Evolutionary conservation across 2,888 invertebrate species (phyloP), one percentile per base, ranked within the genome.

Genomic region (Ormia ochracea): DNA sequence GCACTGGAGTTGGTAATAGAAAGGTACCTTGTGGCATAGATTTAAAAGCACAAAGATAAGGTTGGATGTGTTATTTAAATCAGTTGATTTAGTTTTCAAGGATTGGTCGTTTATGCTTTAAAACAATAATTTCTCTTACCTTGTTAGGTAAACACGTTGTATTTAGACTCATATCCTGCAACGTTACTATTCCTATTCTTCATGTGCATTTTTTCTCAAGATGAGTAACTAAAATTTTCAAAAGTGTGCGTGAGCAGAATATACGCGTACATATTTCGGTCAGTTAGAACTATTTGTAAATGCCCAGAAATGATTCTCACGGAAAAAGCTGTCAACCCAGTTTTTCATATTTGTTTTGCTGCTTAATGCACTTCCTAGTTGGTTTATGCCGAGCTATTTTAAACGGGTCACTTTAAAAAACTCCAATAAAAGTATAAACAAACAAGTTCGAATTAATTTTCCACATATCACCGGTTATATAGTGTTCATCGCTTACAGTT

Each of bases 281-380:
- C 74, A 66, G 28, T 58, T 31, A 10, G 6, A 31, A 31, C 31
- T 50, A 21, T 61, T 21, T 56, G 12, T 12, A 56, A 19, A 50
- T 19, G 28, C 10, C 33, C 48, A 23, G 9, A 31, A 33, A 66
- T 80, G 36, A 82, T 88, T 87, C 87, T 86, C 87, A 87, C 87
- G 86, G 45, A 56, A 74, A 84, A 87, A 87, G 86, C 85, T 85
- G 88, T 84, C 87, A 85, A 86, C 87, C 87, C 84, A 84, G 88
- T 87, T 88, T 82, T 54, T 4, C 17, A 33, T 12, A 41, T 26
- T 43, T 43, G 19, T 26, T 76, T 59, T 59, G 31, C 1, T 41
- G 6, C 9, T 79, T 26, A 31, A 12, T n/a, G 9, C 38, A 10
- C 23, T 4, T 52, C n/a, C 1, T 17, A 19, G 4, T 52, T 26